Percentiles rank a stretch among this genome's conserved stretches.
Conservation (phyloP, 2,113 vertebrate genomes). For the Bubalus kerabau region DNA sequence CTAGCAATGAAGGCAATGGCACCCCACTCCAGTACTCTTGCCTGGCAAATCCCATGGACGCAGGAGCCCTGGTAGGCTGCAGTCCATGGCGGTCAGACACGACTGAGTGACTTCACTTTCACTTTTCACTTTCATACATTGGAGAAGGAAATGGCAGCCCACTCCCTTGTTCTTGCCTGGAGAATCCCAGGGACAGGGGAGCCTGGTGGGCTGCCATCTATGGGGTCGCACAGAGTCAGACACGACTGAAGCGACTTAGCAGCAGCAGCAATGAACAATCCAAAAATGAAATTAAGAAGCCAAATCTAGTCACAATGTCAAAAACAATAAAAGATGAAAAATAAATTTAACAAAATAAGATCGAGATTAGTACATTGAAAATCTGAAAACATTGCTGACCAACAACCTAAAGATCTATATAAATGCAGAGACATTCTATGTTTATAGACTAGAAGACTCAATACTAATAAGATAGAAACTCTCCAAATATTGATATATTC, state of each 20-base stretch:
- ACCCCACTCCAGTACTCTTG: too few species aligned
- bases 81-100: too few species aligned
- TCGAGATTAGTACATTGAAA: not conserved
- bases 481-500: not conserved
- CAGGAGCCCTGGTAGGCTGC: too few species aligned
- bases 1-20: not conserved
- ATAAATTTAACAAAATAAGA: constrained; percentile 14
- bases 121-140: too few species aligned
- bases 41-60: too few species aligned
- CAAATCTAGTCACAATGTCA: not conserved
- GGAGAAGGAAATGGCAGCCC: too few species aligned
- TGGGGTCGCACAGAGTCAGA: too few species aligned
- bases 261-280: not conserved
- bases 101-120: too few species aligned
- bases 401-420: not conserved
- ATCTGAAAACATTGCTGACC: not conserved
- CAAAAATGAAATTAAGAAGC: not conserved
- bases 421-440: not conserved
- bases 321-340: not conserved
- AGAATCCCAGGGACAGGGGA: too few species aligned
- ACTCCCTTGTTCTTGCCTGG: too few species aligned
- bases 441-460: not conserved
- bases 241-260: too few species aligned
- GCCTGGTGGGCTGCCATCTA: too few species aligned
- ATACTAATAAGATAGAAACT: not conserved